phyloP scores from a whole-genome alignment of 1,140 invertebrate genomes.

The Drosophila pandora region DNA sequence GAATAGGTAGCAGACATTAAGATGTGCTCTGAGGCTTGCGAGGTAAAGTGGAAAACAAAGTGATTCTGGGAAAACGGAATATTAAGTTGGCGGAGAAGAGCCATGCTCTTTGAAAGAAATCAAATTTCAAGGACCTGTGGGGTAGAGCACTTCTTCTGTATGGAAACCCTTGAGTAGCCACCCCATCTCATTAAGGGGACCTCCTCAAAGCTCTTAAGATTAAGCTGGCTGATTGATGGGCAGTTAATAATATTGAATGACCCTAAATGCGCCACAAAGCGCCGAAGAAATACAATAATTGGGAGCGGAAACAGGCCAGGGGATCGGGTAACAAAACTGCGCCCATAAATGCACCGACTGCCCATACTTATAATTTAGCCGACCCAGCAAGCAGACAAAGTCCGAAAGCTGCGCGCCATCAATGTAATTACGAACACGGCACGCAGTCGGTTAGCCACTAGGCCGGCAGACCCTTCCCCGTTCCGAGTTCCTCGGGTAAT shows the following conservation, averaged over 20 bases:
- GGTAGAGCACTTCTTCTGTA: neutral
- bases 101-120: neutral
- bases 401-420: constrained; percentile 38
- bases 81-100: neutral
- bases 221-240: constrained; percentile 57
- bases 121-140: no score
- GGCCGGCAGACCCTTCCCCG: neutral
- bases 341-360: constrained; percentile 68
- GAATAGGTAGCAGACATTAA: constrained; percentile 12
- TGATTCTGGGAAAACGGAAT: constrained; percentile 1
- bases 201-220: constrained; percentile 5
- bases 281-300: constrained; percentile 10
- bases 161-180: neutral
- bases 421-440: constrained; percentile 72
- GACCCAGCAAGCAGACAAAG: constrained; percentile 27
- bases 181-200: constrained; percentile 26
- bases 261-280: constrained; percentile 26
- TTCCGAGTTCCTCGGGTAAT: constrained; percentile 48
- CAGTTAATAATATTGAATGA: constrained; percentile 51
- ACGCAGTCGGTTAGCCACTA: constrained; percentile 37
- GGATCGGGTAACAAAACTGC: constrained; percentile 34
- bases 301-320: constrained; percentile 17
- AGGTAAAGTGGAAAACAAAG: constrained; percentile 10
- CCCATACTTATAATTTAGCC: constrained; percentile 37
- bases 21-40: constrained; percentile 1